Evolutionary conservation across 2,888 invertebrate species (phyloP), one percentile per base, ranked within the genome.

Genomic region (Melipona beecheii): DNA sequence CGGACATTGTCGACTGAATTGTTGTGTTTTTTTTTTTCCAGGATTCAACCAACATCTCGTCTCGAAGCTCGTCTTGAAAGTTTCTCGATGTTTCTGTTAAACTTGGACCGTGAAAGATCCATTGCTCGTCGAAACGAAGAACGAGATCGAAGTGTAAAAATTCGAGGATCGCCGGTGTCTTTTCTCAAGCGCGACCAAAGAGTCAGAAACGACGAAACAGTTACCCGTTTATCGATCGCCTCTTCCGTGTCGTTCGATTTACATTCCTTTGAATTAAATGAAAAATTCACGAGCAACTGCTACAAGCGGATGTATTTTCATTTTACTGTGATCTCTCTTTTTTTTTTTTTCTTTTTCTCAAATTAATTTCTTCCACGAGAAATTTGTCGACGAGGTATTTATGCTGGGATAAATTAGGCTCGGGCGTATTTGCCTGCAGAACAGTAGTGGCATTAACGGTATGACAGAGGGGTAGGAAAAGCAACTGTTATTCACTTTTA

Each of bases 401-500:
- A 9, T 9, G 11, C 17, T 17, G 17, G 6, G n/a, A 9, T 4
- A 1, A 36, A 70, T 68, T 54, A 21, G 24, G 49, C 2, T 1
- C 36, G 15, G n/a, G 6, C 50, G 56, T 43, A 50, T 70, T 78
- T 56, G 13, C 64, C 13, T 4, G 43, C 13, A 21, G 50, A 62
- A 21, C 64, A 65, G 54, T 49, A 65, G 54, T 49, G 56, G 73
- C 36, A 49, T 78, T 66, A 80, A 80, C 73, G 43, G 69, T 75
- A 72, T 80, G 65, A 66, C 60, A 49, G 31, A 43, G 31, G 36
- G 54, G 54, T 27, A 50, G 36, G 62, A 58, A 43, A 43, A 52
- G 72, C 74, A 70, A 71, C 66, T 85, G 78, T 87, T 86, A 82
- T 75, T 85, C 85, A 86, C 80, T 86, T 87, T 86, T 84, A 83